These are phyloP conservation scores for Onychostruthus taczanowskii DNA, from an alignment of 2,113 vertebrate genomes.

Conservation along the genomic window DNA sequence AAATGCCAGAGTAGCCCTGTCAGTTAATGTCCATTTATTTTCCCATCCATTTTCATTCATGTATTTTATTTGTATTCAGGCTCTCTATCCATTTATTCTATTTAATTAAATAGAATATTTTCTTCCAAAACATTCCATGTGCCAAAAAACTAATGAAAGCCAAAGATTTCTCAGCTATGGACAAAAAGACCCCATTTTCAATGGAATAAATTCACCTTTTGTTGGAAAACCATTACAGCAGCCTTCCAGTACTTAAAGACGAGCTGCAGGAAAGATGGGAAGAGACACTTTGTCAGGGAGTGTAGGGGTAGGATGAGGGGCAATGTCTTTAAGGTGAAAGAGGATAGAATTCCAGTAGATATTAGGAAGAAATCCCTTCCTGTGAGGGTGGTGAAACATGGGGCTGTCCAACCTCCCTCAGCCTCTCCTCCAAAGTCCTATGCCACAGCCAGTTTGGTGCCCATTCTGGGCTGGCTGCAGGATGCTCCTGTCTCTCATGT, in stretches of 20 bases:
- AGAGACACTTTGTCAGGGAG: not conserved
- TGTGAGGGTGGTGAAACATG: not conserved
- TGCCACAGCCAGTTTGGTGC: not conserved
- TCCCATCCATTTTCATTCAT: not conserved
- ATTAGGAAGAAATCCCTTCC: not conserved
- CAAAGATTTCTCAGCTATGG: not conserved
- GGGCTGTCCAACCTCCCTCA: not conserved
- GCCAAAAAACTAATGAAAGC: not conserved
- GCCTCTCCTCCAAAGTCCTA: not conserved
- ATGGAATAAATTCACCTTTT: not conserved
- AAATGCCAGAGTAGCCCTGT: not conserved
- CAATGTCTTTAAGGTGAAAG: not conserved
- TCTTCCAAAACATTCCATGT: not conserved
- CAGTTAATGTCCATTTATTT: not conserved
- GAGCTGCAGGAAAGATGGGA: not conserved
- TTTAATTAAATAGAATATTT: conserved; percentile 1
- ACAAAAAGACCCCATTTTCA: not conserved
- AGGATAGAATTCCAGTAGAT: not conserved
- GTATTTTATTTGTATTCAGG: not conserved
- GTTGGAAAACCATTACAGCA: not conserved
- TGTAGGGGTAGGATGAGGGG: fast-evolving
- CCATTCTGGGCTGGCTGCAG: not conserved
- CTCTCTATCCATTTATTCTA: not conserved
- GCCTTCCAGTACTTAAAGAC: not conserved
- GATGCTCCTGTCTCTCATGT: not conserved